Percentiles rank a stretch among this genome's conserved stretches.
phyloP scores from a whole-genome alignment of 2,888 invertebrate species.

The Callyntrura sp. region DNA sequence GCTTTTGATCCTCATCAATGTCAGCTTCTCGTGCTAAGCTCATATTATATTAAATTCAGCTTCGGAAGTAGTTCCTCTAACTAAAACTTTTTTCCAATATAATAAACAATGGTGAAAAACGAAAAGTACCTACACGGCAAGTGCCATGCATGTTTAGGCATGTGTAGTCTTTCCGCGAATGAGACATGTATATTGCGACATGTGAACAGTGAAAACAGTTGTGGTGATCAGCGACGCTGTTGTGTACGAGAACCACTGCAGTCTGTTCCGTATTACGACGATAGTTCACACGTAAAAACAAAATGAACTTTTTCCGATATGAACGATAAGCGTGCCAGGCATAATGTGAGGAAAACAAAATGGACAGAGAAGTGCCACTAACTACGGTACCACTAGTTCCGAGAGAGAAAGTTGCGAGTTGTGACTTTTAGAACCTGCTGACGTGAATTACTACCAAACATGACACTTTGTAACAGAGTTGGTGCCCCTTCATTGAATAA shows the following conservation, averaged over 20 bases:
- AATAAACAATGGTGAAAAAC: neutral
- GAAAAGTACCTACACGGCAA: neutral
- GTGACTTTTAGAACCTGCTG: conserved; percentile 58
- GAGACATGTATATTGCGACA: neutral
- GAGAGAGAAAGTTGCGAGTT: conserved; percentile 41
- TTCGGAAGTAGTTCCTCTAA: conserved; percentile 36
- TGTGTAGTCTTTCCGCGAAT: neutral
- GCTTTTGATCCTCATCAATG: conserved; percentile 76
- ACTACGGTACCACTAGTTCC: neutral
- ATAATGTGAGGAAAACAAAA: neutral
- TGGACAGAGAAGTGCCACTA: neutral
- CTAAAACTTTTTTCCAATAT: neutral
- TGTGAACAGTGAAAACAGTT: neutral
- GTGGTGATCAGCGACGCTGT: neutral
- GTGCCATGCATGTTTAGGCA: neutral
- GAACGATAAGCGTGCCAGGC: conserved; percentile 27
- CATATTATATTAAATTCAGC: conserved; percentile 69
- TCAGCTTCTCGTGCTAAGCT: conserved; percentile 71
- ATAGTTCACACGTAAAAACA: conserved; percentile 44
- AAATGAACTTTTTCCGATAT: conserved; percentile 22
- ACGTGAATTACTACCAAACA: conserved; percentile 62
- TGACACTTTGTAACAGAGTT: conserved; percentile 71
- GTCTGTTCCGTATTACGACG: neutral
- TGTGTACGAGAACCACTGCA: neutral
- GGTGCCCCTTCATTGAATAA: conserved; percentile 42